Conservation (phyloP, 1,140 invertebrate genomes). For the Orussus abietinus region DNA sequence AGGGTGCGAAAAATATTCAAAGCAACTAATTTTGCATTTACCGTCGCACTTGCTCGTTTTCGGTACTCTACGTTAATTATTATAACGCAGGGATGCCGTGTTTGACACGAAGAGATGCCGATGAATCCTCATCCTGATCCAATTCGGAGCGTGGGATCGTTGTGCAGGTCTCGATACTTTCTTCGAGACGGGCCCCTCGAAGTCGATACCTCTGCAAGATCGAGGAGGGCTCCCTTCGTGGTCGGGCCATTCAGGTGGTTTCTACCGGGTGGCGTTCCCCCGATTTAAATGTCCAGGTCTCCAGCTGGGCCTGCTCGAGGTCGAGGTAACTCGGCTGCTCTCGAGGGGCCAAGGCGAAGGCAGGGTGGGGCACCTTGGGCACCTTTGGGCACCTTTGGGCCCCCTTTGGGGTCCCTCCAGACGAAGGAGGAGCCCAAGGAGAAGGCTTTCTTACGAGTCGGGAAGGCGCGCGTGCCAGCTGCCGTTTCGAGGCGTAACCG, state of each 20-base stretch:
- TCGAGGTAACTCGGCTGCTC: conserved; percentile 28
- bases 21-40: too few species aligned
- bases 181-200: conserved; percentile 8
- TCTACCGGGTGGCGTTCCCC: conserved; percentile 28
- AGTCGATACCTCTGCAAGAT: conserved; percentile 37
- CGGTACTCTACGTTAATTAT: too few species aligned
- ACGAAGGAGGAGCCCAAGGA: conserved; percentile 11
- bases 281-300: conserved; percentile 50
- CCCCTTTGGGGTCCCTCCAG: too few species aligned
- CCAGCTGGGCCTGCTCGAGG: conserved; percentile 19
- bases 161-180: too few species aligned
- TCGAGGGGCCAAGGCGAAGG: neutral
- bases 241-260: conserved; percentile 51
- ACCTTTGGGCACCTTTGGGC: too few species aligned
- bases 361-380: conserved; percentile 3
- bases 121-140: too few species aligned
- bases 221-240: conserved; percentile 38
- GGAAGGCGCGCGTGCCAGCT: conserved; percentile 51
- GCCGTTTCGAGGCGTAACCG: conserved; percentile 50
- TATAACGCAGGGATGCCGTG: too few species aligned
- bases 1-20: too few species aligned
- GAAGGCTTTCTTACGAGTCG: conserved; percentile 31
- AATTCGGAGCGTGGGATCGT: too few species aligned
- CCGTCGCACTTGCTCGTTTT: too few species aligned
- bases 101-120: too few species aligned